These are phyloP conservation scores for Sarcophaga peregrina DNA, from an alignment of 1,140 invertebrate species.

Conservation along the genomic window DNA sequence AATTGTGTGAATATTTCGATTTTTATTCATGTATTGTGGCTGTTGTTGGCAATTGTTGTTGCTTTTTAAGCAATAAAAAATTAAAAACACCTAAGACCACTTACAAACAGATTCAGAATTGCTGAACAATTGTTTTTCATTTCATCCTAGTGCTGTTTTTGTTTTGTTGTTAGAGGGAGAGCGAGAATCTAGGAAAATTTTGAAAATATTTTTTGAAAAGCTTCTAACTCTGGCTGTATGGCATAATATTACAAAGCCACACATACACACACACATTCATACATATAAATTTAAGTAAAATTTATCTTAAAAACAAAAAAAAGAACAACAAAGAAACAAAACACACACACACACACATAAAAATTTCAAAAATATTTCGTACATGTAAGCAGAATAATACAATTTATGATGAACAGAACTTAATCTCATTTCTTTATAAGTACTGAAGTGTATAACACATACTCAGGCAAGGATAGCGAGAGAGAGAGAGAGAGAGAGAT, in stretches of 20 bases:
- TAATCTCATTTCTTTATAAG: neutral
- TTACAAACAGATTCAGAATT: neutral
- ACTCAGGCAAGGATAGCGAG: no score
- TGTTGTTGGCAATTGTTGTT: no score
- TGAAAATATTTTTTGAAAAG: neutral
- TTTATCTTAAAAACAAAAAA: no score
- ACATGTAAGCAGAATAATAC: slow-evolving; percentile 17
- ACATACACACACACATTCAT: neutral
- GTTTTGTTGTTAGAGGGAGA: neutral
- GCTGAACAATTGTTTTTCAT: slow-evolving; percentile 1
- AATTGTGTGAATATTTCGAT: neutral
- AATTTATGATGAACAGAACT: slow-evolving; percentile 12
- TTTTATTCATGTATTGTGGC: neutral
- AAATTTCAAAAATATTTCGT: neutral
- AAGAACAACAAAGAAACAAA: no score
- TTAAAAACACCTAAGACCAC: neutral
- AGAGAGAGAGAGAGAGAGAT: no score
- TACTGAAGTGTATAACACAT: no score
- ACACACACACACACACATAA: neutral
- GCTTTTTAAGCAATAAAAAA: neutral
- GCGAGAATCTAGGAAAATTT: neutral
- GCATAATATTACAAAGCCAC: neutral
- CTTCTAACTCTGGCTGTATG: neutral
- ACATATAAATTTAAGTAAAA: no score
- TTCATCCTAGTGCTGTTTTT: neutral